Evolutionary conservation across 2,113 vertebrate genomes (phyloP).

Genomic region (Eidolon helvum): DNA sequence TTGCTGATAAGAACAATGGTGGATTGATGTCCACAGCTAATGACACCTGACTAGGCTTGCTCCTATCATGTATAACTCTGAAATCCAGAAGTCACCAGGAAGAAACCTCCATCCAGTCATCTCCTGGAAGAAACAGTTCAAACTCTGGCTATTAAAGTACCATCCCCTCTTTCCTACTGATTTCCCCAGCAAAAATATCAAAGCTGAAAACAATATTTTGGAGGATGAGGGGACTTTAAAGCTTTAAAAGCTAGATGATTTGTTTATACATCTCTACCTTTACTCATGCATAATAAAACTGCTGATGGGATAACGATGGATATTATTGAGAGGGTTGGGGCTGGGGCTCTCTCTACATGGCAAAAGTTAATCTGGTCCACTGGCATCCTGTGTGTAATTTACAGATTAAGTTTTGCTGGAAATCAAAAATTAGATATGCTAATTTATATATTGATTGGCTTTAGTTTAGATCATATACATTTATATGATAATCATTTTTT

Average conservation of each 20-base stretch:
- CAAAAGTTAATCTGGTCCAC: not conserved
- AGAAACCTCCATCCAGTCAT: not conserved
- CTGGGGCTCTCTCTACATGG: not conserved
- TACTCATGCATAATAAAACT: not conserved
- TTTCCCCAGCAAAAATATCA: not conserved
- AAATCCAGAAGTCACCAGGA: not conserved
- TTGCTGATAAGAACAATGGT: not conserved
- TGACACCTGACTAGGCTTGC: not conserved
- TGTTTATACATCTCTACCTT: not conserved
- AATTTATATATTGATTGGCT: not conserved
- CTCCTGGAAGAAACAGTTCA: not conserved
- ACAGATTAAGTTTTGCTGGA: not conserved
- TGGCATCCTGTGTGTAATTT: not conserved
- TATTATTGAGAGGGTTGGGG: fast-evolving
- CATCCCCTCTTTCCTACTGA: not conserved
- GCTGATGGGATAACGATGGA: not conserved
- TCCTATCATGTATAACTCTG: not conserved
- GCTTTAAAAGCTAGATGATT: not conserved
- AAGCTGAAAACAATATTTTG: not conserved
- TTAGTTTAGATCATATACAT: not conserved
- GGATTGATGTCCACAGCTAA: not conserved
- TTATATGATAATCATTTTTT: not conserved
- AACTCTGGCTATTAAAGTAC: not conserved
- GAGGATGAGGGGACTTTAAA: not conserved
- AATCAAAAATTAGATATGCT: not conserved